These are phyloP conservation scores for Odocoileus virginianus DNA, from an alignment of 2,113 vertebrate genomes.

Conservation along the genomic window DNA sequence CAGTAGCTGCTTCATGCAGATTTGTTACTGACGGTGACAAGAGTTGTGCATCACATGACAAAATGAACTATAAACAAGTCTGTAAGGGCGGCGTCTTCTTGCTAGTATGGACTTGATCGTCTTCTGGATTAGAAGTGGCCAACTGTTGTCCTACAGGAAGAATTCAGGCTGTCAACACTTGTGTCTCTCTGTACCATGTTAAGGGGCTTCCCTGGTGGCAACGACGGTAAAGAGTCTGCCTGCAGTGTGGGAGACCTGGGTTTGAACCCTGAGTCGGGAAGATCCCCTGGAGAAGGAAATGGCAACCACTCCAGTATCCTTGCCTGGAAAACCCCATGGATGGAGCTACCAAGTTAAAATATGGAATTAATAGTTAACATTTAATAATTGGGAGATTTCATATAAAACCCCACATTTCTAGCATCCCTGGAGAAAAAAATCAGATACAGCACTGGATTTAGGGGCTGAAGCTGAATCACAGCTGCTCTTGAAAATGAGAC, in stretches of 20 bases:
- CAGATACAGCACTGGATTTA: not conserved
- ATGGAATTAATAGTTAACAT: not conserved
- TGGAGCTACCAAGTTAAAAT: not conserved
- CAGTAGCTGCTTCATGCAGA: rapidly evolving
- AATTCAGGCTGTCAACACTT: not conserved
- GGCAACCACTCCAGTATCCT: not conserved
- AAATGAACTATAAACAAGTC: not conserved
- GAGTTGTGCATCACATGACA: rapidly evolving
- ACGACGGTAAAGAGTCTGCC: not conserved
- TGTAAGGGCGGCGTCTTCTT: rapidly evolving
- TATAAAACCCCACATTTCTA: not conserved
- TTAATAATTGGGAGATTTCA: not conserved
- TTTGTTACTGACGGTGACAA: rapidly evolving
- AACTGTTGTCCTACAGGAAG: not conserved
- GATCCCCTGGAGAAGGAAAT: not conserved
- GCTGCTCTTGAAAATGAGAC: not conserved
- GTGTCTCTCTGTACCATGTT: not conserved
- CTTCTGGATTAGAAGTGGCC: not conserved
- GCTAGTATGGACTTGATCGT: not conserved
- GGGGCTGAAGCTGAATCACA: not conserved
- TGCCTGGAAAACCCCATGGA: not conserved
- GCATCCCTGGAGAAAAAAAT: not conserved
- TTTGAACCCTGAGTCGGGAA: not conserved
- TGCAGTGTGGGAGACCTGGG: not conserved
- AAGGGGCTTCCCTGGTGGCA: not conserved